A percentile compares a stretch with the other conserved stretches of the same genome.
These are phyloP conservation scores for Halcyon chelicuti DNA, from an alignment of 2,797 vertebrate species.

Conservation along the genomic window DNA sequence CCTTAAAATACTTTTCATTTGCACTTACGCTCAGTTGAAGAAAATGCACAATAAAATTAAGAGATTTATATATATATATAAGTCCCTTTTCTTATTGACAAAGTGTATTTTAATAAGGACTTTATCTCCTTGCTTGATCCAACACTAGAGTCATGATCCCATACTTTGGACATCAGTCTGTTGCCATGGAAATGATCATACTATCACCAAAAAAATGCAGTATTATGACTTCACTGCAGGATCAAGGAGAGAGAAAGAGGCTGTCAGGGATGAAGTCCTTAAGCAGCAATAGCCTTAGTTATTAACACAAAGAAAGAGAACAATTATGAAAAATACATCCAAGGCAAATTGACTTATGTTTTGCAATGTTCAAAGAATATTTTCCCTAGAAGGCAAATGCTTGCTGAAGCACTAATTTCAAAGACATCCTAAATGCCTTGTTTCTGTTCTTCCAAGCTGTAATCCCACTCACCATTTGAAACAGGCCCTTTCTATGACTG, in stretches of 20 bases:
- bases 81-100: constrained; percentile 29
- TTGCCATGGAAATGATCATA: constrained; percentile 78
- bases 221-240: constrained; percentile 63
- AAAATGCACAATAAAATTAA: not conserved
- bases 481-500: not conserved
- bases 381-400: not conserved
- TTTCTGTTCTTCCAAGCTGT: not conserved
- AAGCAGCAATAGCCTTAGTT: not conserved
- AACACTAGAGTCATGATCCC: constrained; percentile 37
- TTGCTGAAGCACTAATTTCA: not conserved
- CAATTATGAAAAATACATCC: constrained; percentile 14
- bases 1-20: not conserved
- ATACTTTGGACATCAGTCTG: constrained; percentile 61
- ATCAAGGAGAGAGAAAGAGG: constrained; percentile 37
- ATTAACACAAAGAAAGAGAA: constrained; percentile 12
- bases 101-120: constrained; percentile 59
- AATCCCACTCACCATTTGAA: not conserved
- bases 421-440: not conserved
- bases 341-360: not conserved
- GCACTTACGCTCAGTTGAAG: not conserved
- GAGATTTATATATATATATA: not conserved
- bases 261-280: not conserved
- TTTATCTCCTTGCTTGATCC: constrained; percentile 51
- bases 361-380: not conserved
- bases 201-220: constrained; percentile 57